A percentile compares a stretch with the other conserved stretches of the same genome.
Evolutionary conservation across 2,888 invertebrate genomes (phyloP).

Genomic region (Heteromurus nitidus): DNA sequence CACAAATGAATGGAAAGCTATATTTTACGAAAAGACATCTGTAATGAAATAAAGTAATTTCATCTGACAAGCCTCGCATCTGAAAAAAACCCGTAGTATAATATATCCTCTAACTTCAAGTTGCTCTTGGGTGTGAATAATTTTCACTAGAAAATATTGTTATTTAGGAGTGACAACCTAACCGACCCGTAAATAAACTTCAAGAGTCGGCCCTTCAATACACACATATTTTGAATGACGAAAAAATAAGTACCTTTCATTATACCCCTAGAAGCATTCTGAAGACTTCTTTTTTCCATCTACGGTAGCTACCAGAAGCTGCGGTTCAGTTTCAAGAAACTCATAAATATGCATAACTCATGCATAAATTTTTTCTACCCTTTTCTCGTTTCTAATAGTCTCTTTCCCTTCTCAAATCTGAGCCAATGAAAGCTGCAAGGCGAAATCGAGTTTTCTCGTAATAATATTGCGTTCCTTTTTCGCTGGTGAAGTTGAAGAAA

Average conservation of each 20-base stretch:
- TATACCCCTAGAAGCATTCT: conserved; percentile 29
- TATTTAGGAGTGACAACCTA: conserved; percentile 1
- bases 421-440: conserved; percentile 44
- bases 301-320: conserved; percentile 36
- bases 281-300: no score
- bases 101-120: no score
- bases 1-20: conserved; percentile 1
- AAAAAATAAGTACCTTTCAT: background rate
- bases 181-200: conserved; percentile 1
- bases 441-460: no score
- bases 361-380: conserved; percentile 30
- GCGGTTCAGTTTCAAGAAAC: conserved; percentile 27
- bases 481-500: no score
- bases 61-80: no score
- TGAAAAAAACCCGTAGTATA: no score
- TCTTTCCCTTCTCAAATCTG: no score
- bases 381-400: no score
- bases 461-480: no score
- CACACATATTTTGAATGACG: background rate
- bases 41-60: conserved; percentile 19
- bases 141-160: background rate
- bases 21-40: conserved; percentile 19
- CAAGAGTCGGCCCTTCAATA: background rate
- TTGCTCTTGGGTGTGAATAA: conserved; percentile 41
- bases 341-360: conserved; percentile 60